phyloP scores from a whole-genome alignment of 2,113 vertebrate genomes.

The Aleadryas rufinucha region DNA sequence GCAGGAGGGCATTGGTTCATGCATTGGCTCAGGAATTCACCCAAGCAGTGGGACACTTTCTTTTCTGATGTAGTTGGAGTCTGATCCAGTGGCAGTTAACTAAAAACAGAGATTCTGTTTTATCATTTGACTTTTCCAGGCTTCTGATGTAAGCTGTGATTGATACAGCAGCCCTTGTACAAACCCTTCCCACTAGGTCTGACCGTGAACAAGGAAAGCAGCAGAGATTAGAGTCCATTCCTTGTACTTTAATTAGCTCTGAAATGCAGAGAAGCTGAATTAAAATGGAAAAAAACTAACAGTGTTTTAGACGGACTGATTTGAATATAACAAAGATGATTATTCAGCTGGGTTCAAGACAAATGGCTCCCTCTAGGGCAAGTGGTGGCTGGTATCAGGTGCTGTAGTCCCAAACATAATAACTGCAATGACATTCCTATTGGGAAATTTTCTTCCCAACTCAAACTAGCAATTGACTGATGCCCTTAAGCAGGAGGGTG shows the following conservation, averaged over 20 bases:
- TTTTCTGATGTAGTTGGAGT: background rate
- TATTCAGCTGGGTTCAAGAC: background rate
- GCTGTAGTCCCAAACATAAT: background rate
- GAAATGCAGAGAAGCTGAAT: background rate
- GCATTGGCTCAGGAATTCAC: background rate
- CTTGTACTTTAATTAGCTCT: background rate
- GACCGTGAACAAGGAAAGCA: background rate
- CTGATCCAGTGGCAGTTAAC: background rate
- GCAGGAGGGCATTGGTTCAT: background rate
- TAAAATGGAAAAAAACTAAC: background rate
- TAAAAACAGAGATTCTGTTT: background rate
- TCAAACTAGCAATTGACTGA: background rate
- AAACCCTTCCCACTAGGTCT: background rate
- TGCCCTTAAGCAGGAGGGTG: background rate
- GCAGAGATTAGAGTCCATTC: background rate
- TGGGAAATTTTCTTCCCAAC: background rate
- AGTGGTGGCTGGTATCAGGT: background rate
- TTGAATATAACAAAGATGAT: background rate
- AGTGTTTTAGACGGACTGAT: background rate
- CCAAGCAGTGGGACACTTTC: background rate
- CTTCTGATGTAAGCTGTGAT: background rate
- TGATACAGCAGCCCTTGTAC: background rate
- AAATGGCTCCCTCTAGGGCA: background rate
- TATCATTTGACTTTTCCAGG: background rate
- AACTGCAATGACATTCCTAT: background rate